Conservation (phyloP, 2,113 vertebrate species). For the Lichenostomus cassidix region DNA sequence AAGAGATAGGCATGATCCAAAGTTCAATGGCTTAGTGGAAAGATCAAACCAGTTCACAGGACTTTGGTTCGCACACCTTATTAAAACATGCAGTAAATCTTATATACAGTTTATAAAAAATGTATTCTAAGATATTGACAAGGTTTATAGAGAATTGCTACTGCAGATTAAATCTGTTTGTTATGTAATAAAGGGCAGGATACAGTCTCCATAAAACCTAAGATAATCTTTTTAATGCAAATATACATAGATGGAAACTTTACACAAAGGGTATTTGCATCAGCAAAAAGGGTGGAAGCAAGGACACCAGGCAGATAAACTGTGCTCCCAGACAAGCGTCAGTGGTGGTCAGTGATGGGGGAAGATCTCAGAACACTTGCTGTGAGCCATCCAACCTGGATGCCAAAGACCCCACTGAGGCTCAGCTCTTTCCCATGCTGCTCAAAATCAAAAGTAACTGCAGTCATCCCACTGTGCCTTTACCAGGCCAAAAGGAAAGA, state of each 20-base stretch:
- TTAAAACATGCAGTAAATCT: not conserved
- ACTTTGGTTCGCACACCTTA: not conserved
- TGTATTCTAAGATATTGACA: not conserved
- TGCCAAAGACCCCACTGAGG: rapidly evolving
- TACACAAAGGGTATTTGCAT: not conserved
- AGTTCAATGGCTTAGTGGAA: not conserved
- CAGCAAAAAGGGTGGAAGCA: not conserved
- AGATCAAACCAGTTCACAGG: not conserved
- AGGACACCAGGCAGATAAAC: not conserved
- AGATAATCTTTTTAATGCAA: not conserved
- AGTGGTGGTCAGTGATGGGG: not conserved
- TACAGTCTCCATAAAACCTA: not conserved
- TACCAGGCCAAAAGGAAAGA: not conserved
- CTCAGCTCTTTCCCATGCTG: not conserved
- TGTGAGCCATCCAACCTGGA: not conserved
- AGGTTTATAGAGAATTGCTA: not conserved
- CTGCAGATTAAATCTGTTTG: not conserved
- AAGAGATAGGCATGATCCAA: not conserved
- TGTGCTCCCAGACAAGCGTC: rapidly evolving
- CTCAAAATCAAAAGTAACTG: not conserved
- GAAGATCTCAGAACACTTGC: not conserved
- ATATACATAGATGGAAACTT: not conserved
- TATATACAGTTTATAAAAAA: not conserved
- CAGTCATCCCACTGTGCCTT: not conserved
- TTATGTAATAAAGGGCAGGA: not conserved